These are phyloP conservation scores for Tetramorium alpestre DNA, from an alignment of 1,140 invertebrate species.

Conservation along the genomic window DNA sequence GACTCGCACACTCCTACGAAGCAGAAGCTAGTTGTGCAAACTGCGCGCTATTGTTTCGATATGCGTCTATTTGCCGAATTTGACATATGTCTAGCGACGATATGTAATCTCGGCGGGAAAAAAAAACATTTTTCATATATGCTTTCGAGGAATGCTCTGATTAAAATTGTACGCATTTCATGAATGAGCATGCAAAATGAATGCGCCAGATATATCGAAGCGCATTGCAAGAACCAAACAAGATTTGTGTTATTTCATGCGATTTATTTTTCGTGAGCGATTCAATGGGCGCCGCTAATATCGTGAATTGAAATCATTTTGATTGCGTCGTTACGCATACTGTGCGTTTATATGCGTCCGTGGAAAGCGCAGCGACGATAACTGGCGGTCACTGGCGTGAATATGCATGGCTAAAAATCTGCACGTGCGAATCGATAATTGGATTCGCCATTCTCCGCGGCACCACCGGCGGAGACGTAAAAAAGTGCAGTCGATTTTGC, in stretches of 20 bases:
- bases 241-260: slow-evolving; percentile 59
- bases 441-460: slow-evolving; percentile 55
- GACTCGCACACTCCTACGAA: neutral
- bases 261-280: slow-evolving; percentile 60
- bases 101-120: neutral
- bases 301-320: slow-evolving; percentile 65
- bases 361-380: slow-evolving; percentile 60
- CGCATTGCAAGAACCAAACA: slow-evolving; percentile 40
- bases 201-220: slow-evolving; percentile 20
- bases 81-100: neutral
- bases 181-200: slow-evolving; percentile 34
- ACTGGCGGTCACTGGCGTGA: slow-evolving; percentile 55
- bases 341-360: slow-evolving; percentile 40
- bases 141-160: slow-evolving; percentile 17
- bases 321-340: slow-evolving; percentile 61
- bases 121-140: neutral
- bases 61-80: neutral
- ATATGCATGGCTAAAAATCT: slow-evolving; percentile 66
- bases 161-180: slow-evolving; percentile 18
- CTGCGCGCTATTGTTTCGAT: neutral
- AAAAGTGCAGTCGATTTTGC: slow-evolving; percentile 43
- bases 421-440: slow-evolving; percentile 66
- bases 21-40: neutral
- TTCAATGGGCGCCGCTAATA: slow-evolving; percentile 56
- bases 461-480: slow-evolving; percentile 43